phyloP scores from a whole-genome alignment of 2,113 vertebrate genomes.

The Aptenodytes forsteri region DNA sequence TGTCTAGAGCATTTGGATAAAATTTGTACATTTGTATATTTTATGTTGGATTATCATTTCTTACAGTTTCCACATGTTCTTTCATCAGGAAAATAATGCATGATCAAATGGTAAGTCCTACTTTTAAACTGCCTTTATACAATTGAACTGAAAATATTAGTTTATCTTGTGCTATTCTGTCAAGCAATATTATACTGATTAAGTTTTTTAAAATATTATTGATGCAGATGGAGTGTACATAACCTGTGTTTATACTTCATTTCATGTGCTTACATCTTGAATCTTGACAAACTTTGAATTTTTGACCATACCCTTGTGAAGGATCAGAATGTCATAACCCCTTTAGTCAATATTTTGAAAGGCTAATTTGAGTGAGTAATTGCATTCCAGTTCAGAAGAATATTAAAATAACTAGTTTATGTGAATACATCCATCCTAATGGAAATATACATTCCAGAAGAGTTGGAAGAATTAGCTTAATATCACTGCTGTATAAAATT shows the following conservation, averaged over 20 bases:
- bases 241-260: constrained; percentile 55
- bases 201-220: constrained; percentile 51
- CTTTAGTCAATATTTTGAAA: constrained; percentile 62
- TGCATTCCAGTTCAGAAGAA: constrained; percentile 55
- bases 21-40: constrained; percentile 27
- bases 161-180: constrained; percentile 52
- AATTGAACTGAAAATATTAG: constrained; percentile 57
- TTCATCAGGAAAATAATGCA: constrained; percentile 36
- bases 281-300: constrained; percentile 28
- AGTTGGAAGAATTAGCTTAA: constrained; percentile 53
- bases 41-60: constrained; percentile 48
- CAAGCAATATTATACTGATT: constrained; percentile 64
- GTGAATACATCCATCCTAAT: constrained; percentile 45
- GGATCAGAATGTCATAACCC: constrained; percentile 40
- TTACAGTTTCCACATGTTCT: constrained; percentile 57
- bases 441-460: constrained; percentile 57
- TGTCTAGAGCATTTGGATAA: constrained; percentile 21
- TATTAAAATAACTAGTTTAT: constrained; percentile 56
- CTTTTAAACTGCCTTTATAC: constrained; percentile 56
- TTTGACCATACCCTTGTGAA: constrained; percentile 37
- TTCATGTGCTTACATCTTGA: constrained; percentile 26
- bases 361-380: constrained; percentile 58
- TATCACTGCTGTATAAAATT: constrained; percentile 36
- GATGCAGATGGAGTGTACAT: constrained; percentile 47
- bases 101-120: constrained; percentile 41